Evolutionary conservation across 1,140 invertebrate genomes (phyloP).

Genomic region (Brachionus rubens): DNA sequence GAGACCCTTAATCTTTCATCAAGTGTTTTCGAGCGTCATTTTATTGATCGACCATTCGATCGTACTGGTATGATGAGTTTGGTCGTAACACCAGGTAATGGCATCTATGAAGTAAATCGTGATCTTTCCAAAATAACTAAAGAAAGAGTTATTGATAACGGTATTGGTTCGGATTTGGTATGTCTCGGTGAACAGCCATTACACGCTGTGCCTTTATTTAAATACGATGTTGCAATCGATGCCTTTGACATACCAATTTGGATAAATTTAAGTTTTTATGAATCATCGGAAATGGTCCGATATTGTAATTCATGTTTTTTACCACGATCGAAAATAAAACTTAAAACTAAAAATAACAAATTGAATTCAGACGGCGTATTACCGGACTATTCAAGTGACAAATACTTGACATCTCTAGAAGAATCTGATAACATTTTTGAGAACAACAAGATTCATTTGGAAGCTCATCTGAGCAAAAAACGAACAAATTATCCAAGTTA

Average conservation of each 20-base stretch:
- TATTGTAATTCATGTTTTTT: constrained; percentile 44
- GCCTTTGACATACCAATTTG: constrained; percentile 34
- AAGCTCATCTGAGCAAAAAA: too few species aligned
- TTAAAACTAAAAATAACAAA: constrained; percentile 11
- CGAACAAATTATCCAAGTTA: neutral
- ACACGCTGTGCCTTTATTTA: constrained; percentile 91
- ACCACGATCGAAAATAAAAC: constrained; percentile 14
- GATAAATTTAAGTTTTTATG: constrained; percentile 43
- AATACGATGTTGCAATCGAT: constrained; percentile 56
- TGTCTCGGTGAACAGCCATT: constrained; percentile 98
- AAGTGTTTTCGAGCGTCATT: constrained; percentile 98
- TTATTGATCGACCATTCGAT: constrained; percentile 93
- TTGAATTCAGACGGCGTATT: neutral
- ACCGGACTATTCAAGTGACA: constrained; percentile 4
- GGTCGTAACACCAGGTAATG: constrained; percentile 94
- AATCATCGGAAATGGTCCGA: constrained; percentile 36
- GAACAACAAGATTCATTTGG: neutral
- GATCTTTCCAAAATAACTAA: constrained; percentile 96
- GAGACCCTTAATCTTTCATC: constrained; percentile 97
- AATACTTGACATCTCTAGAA: constrained; percentile 28
- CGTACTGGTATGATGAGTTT: constrained; percentile 93
- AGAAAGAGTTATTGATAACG: constrained; percentile 96
- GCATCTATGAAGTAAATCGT: constrained; percentile 89
- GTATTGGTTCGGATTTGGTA: constrained; percentile 71
- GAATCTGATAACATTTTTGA: constrained; percentile 40